Conservation (phyloP, 2,113 vertebrate species). For the Oncorhynchus nerka region DNA sequence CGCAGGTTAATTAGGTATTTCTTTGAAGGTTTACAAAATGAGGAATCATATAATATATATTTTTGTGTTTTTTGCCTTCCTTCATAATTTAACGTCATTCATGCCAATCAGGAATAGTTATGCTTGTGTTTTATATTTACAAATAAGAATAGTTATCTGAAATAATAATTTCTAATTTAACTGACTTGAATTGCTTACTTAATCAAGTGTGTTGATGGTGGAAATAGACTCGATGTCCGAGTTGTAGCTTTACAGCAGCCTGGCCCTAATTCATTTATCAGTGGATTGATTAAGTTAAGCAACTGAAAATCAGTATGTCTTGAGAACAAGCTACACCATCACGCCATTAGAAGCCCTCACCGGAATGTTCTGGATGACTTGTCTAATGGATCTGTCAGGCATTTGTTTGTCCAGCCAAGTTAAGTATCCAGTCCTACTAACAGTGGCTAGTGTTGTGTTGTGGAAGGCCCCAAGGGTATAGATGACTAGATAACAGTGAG, state of each 20-base stretch:
- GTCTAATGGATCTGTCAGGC: constrained; percentile 65
- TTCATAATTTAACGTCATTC: neutral
- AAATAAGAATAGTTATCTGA: neutral
- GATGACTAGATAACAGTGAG: no score
- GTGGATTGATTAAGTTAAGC: neutral
- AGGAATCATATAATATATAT: neutral
- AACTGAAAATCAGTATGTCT: constrained; percentile 17
- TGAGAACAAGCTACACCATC: constrained; percentile 39
- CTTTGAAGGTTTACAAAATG: neutral
- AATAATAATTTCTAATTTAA: neutral
- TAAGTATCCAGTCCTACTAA: constrained; percentile 65
- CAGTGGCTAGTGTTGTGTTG: neutral
- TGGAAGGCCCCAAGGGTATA: no score
- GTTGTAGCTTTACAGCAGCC: neutral
- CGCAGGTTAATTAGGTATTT: constrained; percentile 16
- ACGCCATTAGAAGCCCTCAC: constrained; percentile 44
- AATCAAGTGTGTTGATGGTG: neutral
- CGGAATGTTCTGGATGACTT: constrained; percentile 64
- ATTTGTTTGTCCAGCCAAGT: constrained; percentile 55
- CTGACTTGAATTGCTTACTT: neutral
- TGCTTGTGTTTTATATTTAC: neutral
- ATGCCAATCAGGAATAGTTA: neutral
- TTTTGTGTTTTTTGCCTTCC: neutral
- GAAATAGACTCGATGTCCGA: neutral
- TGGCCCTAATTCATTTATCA: neutral